Percentiles rank a stretch among this genome's conserved stretches.
These are phyloP conservation scores for Chloroceryle aenea DNA, from an alignment of 2,113 vertebrate genomes.

Conservation along the genomic window DNA sequence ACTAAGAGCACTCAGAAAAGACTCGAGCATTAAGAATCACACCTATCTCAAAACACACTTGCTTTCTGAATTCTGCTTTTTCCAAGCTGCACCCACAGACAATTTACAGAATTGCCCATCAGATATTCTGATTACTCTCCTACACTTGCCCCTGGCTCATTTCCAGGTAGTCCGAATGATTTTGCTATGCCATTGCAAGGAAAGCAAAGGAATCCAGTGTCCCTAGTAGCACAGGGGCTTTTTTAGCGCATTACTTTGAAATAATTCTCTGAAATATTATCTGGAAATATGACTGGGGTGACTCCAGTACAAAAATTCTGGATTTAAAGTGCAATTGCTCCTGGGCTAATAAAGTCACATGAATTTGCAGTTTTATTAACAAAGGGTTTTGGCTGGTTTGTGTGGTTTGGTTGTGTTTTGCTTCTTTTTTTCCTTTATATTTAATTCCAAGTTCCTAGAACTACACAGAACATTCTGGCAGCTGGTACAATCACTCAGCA, in stretches of 20 bases:
- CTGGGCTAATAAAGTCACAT: not conserved
- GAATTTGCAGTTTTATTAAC: not conserved
- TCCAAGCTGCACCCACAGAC: not conserved
- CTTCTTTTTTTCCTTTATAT: not conserved
- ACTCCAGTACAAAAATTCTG: not conserved
- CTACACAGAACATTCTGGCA: not conserved
- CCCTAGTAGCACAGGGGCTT: not conserved
- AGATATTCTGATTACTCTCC: not conserved
- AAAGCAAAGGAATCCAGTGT: not conserved
- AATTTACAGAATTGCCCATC: not conserved
- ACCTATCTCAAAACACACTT: not conserved
- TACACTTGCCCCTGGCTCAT: not conserved
- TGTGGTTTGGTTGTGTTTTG: too few relatives aligned
- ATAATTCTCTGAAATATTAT: not conserved
- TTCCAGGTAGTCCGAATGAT: not conserved
- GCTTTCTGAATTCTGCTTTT: not conserved
- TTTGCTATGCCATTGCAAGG: not conserved
- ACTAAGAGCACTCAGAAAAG: not conserved
- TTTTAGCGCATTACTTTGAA: not conserved
- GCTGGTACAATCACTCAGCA: not conserved
- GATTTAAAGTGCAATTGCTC: not conserved
- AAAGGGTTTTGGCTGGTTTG: not conserved
- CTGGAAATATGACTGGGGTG: not conserved
- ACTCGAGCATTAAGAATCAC: accelerated
- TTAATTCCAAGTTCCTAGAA: not conserved